phyloP scores from a whole-genome alignment of 2,888 invertebrate species.

The Mesorhabditis spiculigera region DNA sequence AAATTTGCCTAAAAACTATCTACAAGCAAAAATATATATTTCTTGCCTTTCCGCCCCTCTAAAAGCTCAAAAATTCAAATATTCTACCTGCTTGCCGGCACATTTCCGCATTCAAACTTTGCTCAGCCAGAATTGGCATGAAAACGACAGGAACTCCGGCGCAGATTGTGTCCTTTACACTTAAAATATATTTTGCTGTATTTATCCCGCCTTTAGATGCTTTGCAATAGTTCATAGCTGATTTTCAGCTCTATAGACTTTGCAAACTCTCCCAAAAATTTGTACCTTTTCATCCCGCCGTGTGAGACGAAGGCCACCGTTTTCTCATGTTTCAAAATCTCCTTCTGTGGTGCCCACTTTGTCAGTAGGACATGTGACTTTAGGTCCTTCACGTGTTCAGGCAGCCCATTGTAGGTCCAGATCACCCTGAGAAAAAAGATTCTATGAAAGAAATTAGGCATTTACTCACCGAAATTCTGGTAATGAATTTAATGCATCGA shows the following conservation, averaged over 20 bases:
- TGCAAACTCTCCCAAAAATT: neutral
- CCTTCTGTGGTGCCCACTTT: constrained; percentile 42
- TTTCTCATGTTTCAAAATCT: constrained; percentile 32
- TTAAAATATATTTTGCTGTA: neutral
- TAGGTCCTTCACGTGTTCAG: constrained; percentile 14
- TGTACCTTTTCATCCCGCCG: constrained; percentile 37
- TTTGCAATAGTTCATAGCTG: no score
- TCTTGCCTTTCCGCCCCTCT: no score
- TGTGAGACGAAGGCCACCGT: constrained; percentile 38
- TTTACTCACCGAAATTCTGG: neutral
- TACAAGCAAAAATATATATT: no score
- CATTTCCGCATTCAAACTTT: constrained; percentile 31
- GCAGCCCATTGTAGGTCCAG: neutral
- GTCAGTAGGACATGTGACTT: constrained; percentile 23
- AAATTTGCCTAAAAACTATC: no score
- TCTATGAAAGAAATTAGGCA: neutral
- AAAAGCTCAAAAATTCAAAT: neutral
- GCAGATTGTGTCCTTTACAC: constrained; percentile 34
- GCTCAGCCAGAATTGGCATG: constrained; percentile 42
- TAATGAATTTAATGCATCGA: neutral
- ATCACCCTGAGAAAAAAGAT: constrained; percentile 1
- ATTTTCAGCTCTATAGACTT: neutral
- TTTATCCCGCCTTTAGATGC: neutral
- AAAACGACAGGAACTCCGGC: constrained; percentile 28
- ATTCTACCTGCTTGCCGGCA: constrained; percentile 19